These are phyloP conservation scores for Leucophenga maculata DNA, from an alignment of 2,888 invertebrate genomes.

Conservation along the genomic window DNA sequence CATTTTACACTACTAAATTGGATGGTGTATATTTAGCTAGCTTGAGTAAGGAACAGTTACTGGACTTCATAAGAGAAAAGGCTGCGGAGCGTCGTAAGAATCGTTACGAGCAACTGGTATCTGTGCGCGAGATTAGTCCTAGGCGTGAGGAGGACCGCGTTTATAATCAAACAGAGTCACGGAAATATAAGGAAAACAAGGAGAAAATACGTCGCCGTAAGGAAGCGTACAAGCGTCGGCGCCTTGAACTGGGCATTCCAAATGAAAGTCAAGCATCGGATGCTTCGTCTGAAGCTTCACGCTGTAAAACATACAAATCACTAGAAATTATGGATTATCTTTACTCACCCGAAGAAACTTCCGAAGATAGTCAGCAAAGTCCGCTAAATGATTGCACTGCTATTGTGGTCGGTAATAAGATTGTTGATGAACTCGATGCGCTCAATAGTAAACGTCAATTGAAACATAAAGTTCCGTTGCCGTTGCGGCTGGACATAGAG, in stretches of 20 bases:
- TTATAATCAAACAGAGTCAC: conserved; percentile 80
- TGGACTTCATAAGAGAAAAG: conserved; percentile 70
- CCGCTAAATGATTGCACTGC: conserved; percentile 51
- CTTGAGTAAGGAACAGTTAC: conserved; percentile 57
- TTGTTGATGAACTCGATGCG: conserved; percentile 68
- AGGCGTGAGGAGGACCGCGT: conserved; percentile 84
- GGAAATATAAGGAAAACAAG: conserved; percentile 84
- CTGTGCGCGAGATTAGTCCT: conserved; percentile 81
- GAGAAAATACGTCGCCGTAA: conserved; percentile 79
- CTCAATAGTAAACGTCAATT: conserved; percentile 56
- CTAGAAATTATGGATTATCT: conserved; percentile 65
- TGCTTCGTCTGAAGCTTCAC: neutral
- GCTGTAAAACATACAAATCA: conserved; percentile 11
- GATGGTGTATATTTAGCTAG: conserved; percentile 43
- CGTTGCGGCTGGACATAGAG: conserved; percentile 37
- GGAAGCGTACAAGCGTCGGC: conserved; percentile 59
- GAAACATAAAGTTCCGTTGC: conserved; percentile 54
- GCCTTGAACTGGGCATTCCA: conserved; percentile 31
- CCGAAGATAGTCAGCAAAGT: conserved; percentile 49
- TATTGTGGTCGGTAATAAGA: conserved; percentile 63
- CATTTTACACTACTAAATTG: conserved; percentile 33
- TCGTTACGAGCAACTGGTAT: conserved; percentile 73
- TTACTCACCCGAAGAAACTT: conserved; percentile 64
- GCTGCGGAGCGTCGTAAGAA: conserved; percentile 75
- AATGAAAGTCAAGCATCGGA: neutral